Conservation (phyloP, 2,797 vertebrate species). For the Lepidocolaptes lacrymiger region DNA sequence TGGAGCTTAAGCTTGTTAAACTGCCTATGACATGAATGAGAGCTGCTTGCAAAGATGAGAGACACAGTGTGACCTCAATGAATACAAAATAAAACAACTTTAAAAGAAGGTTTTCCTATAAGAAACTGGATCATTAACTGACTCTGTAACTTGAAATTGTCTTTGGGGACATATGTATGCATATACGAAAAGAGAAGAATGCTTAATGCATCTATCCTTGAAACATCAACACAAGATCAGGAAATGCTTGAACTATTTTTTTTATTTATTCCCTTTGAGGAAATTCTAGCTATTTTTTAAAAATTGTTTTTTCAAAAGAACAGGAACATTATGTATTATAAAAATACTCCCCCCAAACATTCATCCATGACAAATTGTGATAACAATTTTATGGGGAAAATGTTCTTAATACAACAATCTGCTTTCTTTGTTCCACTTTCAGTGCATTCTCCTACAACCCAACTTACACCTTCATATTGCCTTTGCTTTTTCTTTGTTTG, state of each 20-base stretch:
- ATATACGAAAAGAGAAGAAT: neutral
- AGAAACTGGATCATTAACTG: slow-evolving; percentile 1
- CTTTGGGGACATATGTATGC: neutral
- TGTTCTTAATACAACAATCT: neutral
- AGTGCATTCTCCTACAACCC: neutral
- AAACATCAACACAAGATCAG: neutral
- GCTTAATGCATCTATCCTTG: neutral
- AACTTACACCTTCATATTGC: neutral
- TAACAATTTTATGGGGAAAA: neutral
- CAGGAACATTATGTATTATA: neutral
- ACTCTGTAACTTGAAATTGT: neutral
- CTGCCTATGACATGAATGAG: neutral
- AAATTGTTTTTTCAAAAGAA: neutral
- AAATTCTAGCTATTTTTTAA: neutral
- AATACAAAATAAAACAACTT: slow-evolving; percentile 22
- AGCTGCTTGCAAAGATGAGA: slow-evolving; percentile 24
- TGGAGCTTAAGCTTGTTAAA: neutral
- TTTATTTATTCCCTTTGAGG: neutral
- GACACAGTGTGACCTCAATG: neutral
- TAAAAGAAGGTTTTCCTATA: neutral
- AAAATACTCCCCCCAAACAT: neutral
- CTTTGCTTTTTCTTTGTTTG: neutral
- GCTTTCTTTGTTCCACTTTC: neutral
- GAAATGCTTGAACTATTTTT: neutral
- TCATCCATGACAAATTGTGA: rapidly evolving